Evolutionary conservation across 2,888 invertebrate genomes (phyloP), one percentile per base, ranked within the genome.

Genomic region (Dichetophora obliterata): DNA sequence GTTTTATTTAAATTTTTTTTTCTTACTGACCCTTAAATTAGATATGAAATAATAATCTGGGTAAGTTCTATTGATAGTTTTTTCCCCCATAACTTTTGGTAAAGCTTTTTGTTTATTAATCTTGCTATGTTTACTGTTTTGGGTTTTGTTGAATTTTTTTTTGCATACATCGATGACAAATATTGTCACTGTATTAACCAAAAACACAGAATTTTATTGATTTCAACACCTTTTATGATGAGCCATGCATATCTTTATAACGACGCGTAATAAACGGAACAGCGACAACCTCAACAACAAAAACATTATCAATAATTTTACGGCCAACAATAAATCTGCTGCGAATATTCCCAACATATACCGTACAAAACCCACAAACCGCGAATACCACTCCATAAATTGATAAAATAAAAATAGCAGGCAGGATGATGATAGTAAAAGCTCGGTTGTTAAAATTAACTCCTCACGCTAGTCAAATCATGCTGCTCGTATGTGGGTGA

Each of bases 291-390:
- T n/a, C 63, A n/a, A 37, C 66, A 66, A 19, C n/a, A 68, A 16
- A 27, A 68, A 27, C 66, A 66, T 43, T 31, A 48, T 43, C 68
- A 48, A 22, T 9, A 48, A 68, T 24, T 68, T 74, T 74, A 74
- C 74, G 66, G 37, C 74, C 74, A 37, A 31, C 66, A 65, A 74
- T 74, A 74, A 74, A 74, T 74, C 74, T 74, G 65, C 65, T 66
- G 66, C 66, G 16, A 74, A 74, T 54, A 37, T 74, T 66, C 74
- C 74, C 74, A 74, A 74, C 73, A 71, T 54, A 59, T 57, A 57
- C 24, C 57, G 43, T 43, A 43, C 43, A 43, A 43, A 43, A 43
- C 43, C 43, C 11, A 43, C 43, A 43, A 54, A 34, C 27, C 63
- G 63, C 63, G 31, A n/a, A 50, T 19, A 61, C 14, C 27, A 59